These are phyloP conservation scores for Muntiacus reevesi DNA, from an alignment of 2,113 vertebrate species.

Conservation along the genomic window DNA sequence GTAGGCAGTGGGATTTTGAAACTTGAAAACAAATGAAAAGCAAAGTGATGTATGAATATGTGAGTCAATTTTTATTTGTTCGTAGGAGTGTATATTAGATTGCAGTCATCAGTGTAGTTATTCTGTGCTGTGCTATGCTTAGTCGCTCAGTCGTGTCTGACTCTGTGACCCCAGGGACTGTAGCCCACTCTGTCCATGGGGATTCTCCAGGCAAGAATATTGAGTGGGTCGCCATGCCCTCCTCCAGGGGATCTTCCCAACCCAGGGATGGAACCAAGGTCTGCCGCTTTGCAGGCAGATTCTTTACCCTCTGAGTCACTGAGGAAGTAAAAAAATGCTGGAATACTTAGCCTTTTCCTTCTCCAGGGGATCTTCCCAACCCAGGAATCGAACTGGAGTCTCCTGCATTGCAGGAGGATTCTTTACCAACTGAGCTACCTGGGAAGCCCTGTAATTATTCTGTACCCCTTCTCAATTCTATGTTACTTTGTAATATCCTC, in stretches of 20 bases:
- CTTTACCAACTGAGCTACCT: neutral
- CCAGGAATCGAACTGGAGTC: rapidly evolving
- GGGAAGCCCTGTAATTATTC: neutral
- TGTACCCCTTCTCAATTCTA: neutral
- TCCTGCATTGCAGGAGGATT: neutral
- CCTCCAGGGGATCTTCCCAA: neutral
- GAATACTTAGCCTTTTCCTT: neutral
- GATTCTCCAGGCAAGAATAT: neutral
- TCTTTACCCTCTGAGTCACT: neutral
- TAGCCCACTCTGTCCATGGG: neutral
- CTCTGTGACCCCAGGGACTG: neutral
- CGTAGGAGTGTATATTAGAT: neutral
- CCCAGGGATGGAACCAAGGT: neutral
- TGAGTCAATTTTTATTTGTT: neutral
- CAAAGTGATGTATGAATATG: neutral
- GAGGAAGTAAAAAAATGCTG: neutral
- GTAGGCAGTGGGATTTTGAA: neutral
- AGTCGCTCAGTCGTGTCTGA: neutral
- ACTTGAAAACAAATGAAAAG: neutral
- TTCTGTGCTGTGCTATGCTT: neutral
- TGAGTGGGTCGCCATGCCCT: neutral
- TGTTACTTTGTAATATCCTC: neutral
- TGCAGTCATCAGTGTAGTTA: neutral
- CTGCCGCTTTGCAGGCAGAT: neutral
- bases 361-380: neutral